Conservation (phyloP, 2,888 invertebrate species). For the Drosophila meridiana region DNA sequence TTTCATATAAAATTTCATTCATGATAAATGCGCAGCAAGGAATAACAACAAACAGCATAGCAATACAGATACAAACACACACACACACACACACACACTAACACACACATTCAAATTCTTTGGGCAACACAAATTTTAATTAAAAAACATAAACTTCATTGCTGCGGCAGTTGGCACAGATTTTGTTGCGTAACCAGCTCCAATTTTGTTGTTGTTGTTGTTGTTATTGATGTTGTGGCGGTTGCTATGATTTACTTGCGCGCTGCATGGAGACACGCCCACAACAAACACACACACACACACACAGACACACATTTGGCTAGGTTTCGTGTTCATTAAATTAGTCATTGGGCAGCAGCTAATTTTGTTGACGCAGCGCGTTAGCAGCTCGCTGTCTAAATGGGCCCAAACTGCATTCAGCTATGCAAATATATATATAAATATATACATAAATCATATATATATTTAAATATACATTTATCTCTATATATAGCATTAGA, state of each 20-base stretch:
- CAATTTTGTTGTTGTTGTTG: not conserved
- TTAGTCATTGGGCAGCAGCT: slow-evolving; percentile 70
- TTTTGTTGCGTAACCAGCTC: slow-evolving; percentile 65
- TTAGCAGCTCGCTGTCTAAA: slow-evolving; percentile 20
- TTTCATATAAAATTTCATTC: slow-evolving; percentile 68
- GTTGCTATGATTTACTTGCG: slow-evolving; percentile 58
- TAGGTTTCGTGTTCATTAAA: slow-evolving; percentile 67
- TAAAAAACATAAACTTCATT: slow-evolving; percentile 77
- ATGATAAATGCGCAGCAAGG: slow-evolving; percentile 60
- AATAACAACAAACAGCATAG: slow-evolving; percentile 52
- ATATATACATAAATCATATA: not conserved
- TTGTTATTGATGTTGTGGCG: slow-evolving; percentile 27
- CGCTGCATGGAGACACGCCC: slow-evolving; percentile 37
- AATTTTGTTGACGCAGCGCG: slow-evolving; percentile 64
- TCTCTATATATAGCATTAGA: not conserved
- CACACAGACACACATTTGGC: slow-evolving; percentile 18
- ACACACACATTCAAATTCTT: slow-evolving; percentile 54
- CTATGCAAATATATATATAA: not conserved
- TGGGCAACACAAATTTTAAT: slow-evolving; percentile 68
- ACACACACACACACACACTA: slow-evolving; percentile 11
- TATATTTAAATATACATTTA: not conserved
- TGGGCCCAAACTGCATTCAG: not conserved
- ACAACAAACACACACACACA: slow-evolving; percentile 15
- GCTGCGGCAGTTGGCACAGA: slow-evolving; percentile 56
- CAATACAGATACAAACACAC: slow-evolving; percentile 18